These are phyloP conservation scores for Zaprionus davidi DNA, from an alignment of 1,140 invertebrate genomes.

Conservation along the genomic window DNA sequence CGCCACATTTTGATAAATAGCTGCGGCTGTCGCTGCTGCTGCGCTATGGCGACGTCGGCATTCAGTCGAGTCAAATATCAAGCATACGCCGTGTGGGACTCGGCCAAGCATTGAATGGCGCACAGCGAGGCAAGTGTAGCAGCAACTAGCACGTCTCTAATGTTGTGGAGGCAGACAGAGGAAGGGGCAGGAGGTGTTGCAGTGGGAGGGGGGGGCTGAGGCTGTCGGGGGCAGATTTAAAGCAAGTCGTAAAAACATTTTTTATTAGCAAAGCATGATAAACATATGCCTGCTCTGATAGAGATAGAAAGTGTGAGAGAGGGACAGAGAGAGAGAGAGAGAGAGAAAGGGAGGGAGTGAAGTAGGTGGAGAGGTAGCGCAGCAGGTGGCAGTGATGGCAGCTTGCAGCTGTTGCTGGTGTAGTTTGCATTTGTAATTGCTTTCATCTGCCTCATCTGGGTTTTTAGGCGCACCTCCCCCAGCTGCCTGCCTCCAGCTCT, in stretches of 20 bases:
- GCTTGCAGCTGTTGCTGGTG: conserved; percentile 65
- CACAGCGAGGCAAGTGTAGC: conserved; percentile 7
- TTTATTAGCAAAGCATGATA: conserved; percentile 70
- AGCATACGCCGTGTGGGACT: conserved; percentile 31
- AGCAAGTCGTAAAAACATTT: conserved; percentile 74
- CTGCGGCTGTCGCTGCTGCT: conserved; percentile 7
- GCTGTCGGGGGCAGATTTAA: conserved; percentile 20
- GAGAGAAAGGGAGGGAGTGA: background rate
- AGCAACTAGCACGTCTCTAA: conserved; percentile 39
- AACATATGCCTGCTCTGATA: conserved; percentile 56
- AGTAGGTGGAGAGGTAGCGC: background rate
- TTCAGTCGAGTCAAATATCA: conserved; percentile 33
- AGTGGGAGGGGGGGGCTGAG: background rate
- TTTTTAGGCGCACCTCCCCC: background rate
- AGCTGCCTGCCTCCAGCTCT: background rate
- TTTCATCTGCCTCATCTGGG: conserved; percentile 50
- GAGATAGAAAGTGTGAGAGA: background rate
- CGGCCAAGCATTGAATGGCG: conserved; percentile 20
- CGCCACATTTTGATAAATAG: conserved; percentile 43
- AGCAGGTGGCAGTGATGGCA: conserved; percentile 32
- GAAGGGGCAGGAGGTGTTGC: no score
- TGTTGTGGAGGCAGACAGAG: background rate
- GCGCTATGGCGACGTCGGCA: background rate
- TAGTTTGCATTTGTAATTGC: conserved; percentile 80
- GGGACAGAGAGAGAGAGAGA: background rate